Conservation (phyloP, 2,888 invertebrate genomes). For the Dryococelus australis region DNA sequence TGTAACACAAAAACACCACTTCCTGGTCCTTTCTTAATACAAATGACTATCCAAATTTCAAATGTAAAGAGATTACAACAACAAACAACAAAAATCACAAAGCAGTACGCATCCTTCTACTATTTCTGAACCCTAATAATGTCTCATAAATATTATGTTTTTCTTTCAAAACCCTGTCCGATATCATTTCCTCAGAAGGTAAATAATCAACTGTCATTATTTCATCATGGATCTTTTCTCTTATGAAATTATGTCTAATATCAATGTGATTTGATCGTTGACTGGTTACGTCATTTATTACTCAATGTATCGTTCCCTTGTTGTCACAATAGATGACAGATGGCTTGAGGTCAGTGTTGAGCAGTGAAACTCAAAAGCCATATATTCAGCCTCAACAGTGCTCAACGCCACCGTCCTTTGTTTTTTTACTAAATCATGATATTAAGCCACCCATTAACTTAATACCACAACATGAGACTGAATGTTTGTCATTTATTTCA, state of each 20-base stretch:
- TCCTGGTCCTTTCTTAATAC: too few relatives aligned
- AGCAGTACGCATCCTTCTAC: too few relatives aligned
- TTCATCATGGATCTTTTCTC: background rate
- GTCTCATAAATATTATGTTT: too few relatives aligned
- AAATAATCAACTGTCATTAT: too few relatives aligned
- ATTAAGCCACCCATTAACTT: background rate
- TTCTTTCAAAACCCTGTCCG: too few relatives aligned
- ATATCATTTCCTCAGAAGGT: too few relatives aligned
- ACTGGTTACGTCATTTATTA: background rate
- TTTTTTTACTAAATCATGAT: background rate
- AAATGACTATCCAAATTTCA: too few relatives aligned
- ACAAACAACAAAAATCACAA: too few relatives aligned
- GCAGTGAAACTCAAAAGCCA: constrained; percentile 11
- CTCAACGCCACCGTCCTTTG: background rate
- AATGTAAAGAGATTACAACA: too few relatives aligned
- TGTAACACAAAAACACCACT: too few relatives aligned
- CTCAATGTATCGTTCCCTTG: background rate
- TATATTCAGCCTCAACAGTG: constrained; percentile 20
- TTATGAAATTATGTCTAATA: background rate
- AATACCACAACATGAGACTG: background rate
- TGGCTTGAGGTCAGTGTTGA: background rate
- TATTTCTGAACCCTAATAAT: too few relatives aligned
- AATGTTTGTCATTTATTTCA: background rate
- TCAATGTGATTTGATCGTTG: background rate
- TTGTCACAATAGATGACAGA: constrained; percentile 21